Conservation (phyloP, 2,113 vertebrate genomes). For the Rhea pennata region DNA sequence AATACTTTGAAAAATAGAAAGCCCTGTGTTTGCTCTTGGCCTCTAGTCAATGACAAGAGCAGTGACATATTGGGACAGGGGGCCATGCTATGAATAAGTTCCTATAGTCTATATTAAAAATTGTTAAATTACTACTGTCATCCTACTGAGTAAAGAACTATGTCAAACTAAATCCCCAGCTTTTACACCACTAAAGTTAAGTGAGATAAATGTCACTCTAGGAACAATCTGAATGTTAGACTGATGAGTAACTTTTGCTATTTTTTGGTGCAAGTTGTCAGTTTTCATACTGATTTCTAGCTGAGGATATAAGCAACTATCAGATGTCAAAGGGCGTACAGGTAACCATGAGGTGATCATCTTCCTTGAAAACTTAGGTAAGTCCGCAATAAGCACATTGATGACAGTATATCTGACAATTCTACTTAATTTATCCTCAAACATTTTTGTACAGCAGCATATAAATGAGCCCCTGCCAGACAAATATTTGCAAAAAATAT, state of each 20-base stretch:
- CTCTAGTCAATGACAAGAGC: not conserved
- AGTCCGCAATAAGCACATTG: not conserved
- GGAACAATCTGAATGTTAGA: not conserved
- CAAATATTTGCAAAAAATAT: constrained; percentile 63
- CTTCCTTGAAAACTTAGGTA: not conserved
- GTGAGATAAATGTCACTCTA: not conserved
- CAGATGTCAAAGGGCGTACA: not conserved
- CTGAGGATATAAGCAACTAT: not conserved
- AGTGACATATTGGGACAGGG: not conserved
- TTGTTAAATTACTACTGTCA: not conserved
- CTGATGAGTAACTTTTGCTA: not conserved
- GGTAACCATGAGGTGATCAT: not conserved
- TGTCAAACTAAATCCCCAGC: not conserved
- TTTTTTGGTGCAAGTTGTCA: not conserved
- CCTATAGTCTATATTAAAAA: not conserved
- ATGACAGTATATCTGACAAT: constrained; percentile 16
- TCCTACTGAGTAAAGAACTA: not conserved
- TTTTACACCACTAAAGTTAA: not conserved
- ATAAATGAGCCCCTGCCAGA: constrained; percentile 55
- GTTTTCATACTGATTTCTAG: not conserved
- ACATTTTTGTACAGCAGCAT: constrained; percentile 24
- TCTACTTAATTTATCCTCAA: constrained; percentile 34
- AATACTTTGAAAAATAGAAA: not conserved
- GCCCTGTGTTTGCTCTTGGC: not conserved
- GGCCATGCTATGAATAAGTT: not conserved